These are phyloP conservation scores for Eubasilissa splendida DNA, from an alignment of 2,888 invertebrate genomes.

Conservation along the genomic window DNA sequence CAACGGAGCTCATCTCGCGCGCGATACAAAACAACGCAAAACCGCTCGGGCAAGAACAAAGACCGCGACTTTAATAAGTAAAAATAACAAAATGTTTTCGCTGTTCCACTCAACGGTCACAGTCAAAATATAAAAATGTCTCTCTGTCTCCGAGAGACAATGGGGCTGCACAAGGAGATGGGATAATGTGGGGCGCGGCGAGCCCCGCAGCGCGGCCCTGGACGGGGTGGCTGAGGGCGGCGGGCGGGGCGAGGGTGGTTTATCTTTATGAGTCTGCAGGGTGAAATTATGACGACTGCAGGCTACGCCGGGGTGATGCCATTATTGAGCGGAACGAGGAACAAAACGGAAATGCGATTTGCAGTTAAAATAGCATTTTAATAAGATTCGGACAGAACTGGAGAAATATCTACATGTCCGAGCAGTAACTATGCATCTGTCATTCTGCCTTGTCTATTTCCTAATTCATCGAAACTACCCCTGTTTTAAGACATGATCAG, in stretches of 20 bases:
- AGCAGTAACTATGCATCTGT: not conserved
- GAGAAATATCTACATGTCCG: not conserved
- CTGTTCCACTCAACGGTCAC: slow-evolving; percentile 39
- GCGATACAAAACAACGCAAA: slow-evolving; percentile 29
- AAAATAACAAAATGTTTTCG: slow-evolving; percentile 43
- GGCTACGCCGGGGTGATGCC: slow-evolving; percentile 54
- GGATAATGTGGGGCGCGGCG: slow-evolving; percentile 55
- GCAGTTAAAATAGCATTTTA: slow-evolving; percentile 56
- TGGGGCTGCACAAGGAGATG: slow-evolving; percentile 47
- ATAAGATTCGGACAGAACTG: slow-evolving; percentile 28
- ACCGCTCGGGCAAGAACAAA: slow-evolving; percentile 25
- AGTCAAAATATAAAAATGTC: slow-evolving; percentile 41
- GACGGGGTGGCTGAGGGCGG: slow-evolving; percentile 58
- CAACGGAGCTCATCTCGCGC: slow-evolving; percentile 39
- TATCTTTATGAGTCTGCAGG: slow-evolving; percentile 74
- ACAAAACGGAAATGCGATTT: slow-evolving; percentile 56
- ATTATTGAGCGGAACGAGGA: slow-evolving; percentile 51
- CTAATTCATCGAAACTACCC: too few relatives aligned
- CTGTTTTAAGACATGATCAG: too few relatives aligned
- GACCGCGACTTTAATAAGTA: slow-evolving; percentile 42
- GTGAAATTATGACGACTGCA: slow-evolving; percentile 76
- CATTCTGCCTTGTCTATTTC: not conserved
- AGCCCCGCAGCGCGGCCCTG: slow-evolving; percentile 43
- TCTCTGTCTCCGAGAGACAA: slow-evolving; percentile 48
- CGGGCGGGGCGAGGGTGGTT: slow-evolving; percentile 63